Base-by-base conservation (phyloP, 2,797 vertebrate species). In the Threskiornis aethiopicus region DNA sequence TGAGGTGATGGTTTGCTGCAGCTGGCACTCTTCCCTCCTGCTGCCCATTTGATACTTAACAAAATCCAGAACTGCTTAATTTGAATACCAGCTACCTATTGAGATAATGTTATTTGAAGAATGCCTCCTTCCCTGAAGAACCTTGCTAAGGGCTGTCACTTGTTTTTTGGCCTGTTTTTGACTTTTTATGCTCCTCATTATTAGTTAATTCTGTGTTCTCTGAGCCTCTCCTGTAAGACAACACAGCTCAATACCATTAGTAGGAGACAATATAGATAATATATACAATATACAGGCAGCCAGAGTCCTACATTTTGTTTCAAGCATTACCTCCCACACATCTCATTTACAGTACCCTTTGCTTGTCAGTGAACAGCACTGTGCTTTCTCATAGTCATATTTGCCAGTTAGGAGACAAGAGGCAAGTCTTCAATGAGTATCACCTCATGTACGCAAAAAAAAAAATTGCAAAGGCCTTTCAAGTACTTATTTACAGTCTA, bases 251-350 rank as follows among this genome's bases (percentile, higher is more conserved):
- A 25, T 59, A 47, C 22, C 47, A 19, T 26, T 29, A 54, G 7
- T 24, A 65, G 82, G 18, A 65, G 12, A 22, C 17, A 55, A 75
- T 33, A 44, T 25, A 35, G 11, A 14, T 17, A 65, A 78, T 24
- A 49, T 25, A 37, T 1, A 19, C 4, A 46, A 58, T n/a, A 72
- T 2, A 19, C 0, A 0, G 16, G 6, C 69, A 84, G 21, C 6
- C 14, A 35, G 42, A 54, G 58, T 35, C 19, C 51, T 67, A 35
- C 5, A 15, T 11, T 49, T 69, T 21, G 1, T 47, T 89, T 92
- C 72, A 69, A 69, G 35, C 6, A 33, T 29, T 78, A 44, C 13
- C 4, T 54, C 49, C 51, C 28, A 84, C 31, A 64, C 18, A 72
- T 64, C 26, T 79, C 4, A 21, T 52, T 76, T 37, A 59, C 17